These are phyloP conservation scores for Drosophila oshimai DNA, from an alignment of 1,140 invertebrate genomes.

Conservation along the genomic window DNA sequence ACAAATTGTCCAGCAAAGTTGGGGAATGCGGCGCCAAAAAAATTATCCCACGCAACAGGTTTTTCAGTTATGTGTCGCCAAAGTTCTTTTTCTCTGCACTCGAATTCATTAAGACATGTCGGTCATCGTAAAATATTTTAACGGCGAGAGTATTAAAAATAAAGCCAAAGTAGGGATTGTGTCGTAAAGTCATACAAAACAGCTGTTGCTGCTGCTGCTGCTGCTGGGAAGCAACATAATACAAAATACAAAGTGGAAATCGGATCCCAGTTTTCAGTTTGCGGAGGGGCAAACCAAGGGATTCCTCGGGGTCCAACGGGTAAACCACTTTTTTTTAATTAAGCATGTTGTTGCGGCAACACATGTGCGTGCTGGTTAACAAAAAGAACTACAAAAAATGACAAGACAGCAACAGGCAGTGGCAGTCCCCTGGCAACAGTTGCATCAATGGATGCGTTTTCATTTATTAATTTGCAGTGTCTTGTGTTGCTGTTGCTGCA, in stretches of 20 bases:
- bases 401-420: constrained; percentile 8
- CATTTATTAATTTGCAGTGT: constrained; percentile 71
- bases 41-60: constrained; percentile 75
- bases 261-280: constrained; percentile 22
- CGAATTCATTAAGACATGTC: constrained; percentile 19
- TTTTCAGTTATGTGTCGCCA: constrained; percentile 31
- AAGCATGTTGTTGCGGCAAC: constrained; percentile 66
- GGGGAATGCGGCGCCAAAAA: constrained; percentile 18
- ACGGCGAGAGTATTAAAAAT: constrained; percentile 61
- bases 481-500: constrained; percentile 39
- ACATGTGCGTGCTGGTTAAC: constrained; percentile 50
- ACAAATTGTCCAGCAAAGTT: constrained; percentile 55
- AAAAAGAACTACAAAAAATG: not conserved
- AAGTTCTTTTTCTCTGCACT: constrained; percentile 29
- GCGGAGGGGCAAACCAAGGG: not conserved
- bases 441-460: constrained; percentile 77
- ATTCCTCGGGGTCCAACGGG: not conserved
- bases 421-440: constrained; percentile 21
- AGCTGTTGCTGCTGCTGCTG: constrained; percentile 23
- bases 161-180: constrained; percentile 23
- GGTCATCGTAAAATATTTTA: constrained; percentile 58
- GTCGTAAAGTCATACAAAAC: constrained; percentile 49
- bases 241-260: constrained; percentile 37
- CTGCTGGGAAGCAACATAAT: constrained; percentile 12
- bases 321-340: constrained; percentile 37